Evolutionary conservation across 2,888 invertebrate genomes (phyloP).

Genomic region (Eutolmus rufibarbis): DNA sequence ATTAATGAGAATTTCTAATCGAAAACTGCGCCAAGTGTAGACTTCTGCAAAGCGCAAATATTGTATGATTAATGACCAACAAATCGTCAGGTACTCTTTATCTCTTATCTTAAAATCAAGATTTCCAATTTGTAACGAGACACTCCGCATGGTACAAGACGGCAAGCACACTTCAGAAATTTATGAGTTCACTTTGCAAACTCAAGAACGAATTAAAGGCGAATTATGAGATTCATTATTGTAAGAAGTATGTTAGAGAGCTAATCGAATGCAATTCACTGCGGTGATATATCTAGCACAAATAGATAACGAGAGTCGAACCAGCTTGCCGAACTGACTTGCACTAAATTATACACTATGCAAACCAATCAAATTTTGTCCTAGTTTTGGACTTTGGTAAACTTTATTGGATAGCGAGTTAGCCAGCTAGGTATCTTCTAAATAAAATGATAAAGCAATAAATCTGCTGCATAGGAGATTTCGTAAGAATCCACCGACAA

Average conservation of each 20-base stretch:
- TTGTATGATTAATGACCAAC: background rate
- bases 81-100: background rate
- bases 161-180: background rate
- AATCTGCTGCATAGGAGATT: background rate
- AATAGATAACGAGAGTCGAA: background rate
- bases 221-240: background rate
- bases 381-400: background rate
- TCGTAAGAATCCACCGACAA: background rate
- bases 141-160: background rate
- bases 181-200: background rate
- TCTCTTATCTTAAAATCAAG: background rate
- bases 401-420: background rate
- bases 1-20: background rate
- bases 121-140: background rate
- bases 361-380: background rate
- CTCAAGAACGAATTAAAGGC: background rate
- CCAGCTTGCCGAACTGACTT: background rate
- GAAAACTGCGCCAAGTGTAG: background rate
- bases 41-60: background rate
- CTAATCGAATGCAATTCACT: background rate
- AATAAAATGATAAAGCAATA: background rate
- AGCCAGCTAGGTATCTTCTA: background rate
- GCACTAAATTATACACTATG: background rate
- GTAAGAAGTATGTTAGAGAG: background rate
- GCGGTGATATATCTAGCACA: background rate